Evolutionary conservation across 2,113 vertebrate genomes (phyloP).

Genomic region (Siphamia tubifer): DNA sequence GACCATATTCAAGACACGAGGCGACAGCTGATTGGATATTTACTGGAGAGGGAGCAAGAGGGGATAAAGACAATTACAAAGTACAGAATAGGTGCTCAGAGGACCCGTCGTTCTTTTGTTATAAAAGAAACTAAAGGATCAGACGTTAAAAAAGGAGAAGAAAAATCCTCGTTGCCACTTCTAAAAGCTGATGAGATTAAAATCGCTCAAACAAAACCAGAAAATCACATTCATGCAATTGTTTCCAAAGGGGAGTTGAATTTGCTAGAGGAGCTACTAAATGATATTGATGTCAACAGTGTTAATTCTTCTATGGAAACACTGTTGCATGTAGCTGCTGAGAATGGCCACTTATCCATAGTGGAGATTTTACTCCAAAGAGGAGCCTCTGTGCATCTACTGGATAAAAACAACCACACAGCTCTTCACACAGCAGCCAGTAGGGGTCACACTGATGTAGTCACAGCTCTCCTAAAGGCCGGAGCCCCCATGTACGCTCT

Average conservation of each 20-base stretch:
- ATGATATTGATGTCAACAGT: conserved; percentile 45
- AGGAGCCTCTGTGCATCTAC: conserved; percentile 72
- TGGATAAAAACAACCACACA: conserved; percentile 71
- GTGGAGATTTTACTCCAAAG: conserved; percentile 73
- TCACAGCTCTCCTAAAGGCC: conserved; percentile 48
- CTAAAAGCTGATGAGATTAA: conserved; percentile 22
- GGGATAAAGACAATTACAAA: conserved; percentile 24
- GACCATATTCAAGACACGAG: conserved; percentile 72
- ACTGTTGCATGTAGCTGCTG: conserved; percentile 78
- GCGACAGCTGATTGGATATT: conserved; percentile 83
- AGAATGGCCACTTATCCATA: conserved; percentile 60
- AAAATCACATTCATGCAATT: conserved; percentile 46
- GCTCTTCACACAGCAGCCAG: conserved; percentile 80
- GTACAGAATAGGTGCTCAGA: neutral
- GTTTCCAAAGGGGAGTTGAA: conserved; percentile 63
- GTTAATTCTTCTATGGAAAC: conserved; percentile 65
- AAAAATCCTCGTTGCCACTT: neutral
- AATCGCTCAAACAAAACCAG: conserved; percentile 7
- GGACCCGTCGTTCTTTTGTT: neutral
- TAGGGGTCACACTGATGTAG: conserved; percentile 59
- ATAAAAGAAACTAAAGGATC: conserved; percentile 3
- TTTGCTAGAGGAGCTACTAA: conserved; percentile 59
- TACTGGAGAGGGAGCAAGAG: conserved; percentile 79
- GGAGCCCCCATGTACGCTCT: conserved; percentile 67
- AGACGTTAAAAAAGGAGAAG: conserved; percentile 3